Conservation (phyloP, 2,888 invertebrate species). For the Papilio protenor region DNA sequence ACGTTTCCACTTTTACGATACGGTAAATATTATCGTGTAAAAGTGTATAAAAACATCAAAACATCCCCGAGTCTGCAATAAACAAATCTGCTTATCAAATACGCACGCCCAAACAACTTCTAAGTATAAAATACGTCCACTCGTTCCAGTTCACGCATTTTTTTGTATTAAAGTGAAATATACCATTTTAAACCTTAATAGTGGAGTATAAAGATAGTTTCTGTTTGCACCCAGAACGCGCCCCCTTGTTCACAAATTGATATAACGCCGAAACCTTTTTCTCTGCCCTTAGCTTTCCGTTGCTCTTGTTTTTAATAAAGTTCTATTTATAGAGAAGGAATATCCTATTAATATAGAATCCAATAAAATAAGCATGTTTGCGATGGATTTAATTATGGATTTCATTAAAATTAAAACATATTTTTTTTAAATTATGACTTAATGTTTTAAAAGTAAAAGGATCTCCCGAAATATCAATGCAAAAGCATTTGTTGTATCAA, state of each 20-base stretch:
- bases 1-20: not conserved
- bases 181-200: constrained; percentile 12
- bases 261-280: constrained; percentile 43
- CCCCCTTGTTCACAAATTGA: constrained; percentile 44
- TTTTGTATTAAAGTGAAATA: not conserved
- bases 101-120: constrained; percentile 20
- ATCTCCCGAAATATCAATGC: too few relatives aligned
- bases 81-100: constrained; percentile 34
- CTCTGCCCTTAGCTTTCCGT: not conserved
- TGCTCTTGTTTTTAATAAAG: constrained; percentile 46
- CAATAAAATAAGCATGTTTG: not conserved
- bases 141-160: constrained; percentile 22
- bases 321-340: constrained; percentile 42
- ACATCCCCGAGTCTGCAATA: not conserved
- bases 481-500: too few relatives aligned
- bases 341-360: not conserved
- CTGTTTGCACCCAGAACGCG: not conserved
- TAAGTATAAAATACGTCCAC: constrained; percentile 33
- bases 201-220: constrained; percentile 13
- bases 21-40: not conserved
- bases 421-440: too few relatives aligned
- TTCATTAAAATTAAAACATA: not conserved
- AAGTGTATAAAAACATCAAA: constrained; percentile 13
- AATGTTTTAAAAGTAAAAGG: not conserved
- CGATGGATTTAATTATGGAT: not conserved